Conservation (phyloP, 2,888 invertebrate genomes). For the Tetragonisca angustula region DNA sequence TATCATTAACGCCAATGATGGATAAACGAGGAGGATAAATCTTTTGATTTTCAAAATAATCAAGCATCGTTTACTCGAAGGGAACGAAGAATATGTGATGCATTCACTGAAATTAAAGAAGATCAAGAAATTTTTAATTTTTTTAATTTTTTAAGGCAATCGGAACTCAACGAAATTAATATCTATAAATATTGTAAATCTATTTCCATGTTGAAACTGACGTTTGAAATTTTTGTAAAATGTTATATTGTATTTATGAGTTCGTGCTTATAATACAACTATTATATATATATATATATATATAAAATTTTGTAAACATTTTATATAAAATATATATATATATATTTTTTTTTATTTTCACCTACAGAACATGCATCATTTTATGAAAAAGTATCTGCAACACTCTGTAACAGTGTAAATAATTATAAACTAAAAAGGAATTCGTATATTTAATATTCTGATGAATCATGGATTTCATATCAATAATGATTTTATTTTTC, state of each 20-base stretch:
- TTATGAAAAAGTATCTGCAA: neutral
- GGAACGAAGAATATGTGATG: neutral
- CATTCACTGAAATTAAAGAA: neutral
- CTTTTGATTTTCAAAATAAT: neutral
- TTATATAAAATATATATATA: too few relatives aligned
- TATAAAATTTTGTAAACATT: too few relatives aligned
- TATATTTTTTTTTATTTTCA: neutral
- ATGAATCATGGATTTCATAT: too few relatives aligned
- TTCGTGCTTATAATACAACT: neutral
- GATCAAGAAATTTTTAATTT: neutral
- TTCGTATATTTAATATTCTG: too few relatives aligned
- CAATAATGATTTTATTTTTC: too few relatives aligned
- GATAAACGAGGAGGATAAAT: neutral
- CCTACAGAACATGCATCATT: neutral
- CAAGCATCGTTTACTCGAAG: neutral
- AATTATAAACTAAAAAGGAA: too few relatives aligned
- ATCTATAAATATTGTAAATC: too few relatives aligned
- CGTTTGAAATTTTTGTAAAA: neutral
- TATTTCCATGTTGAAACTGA: too few relatives aligned
- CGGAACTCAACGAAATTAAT: too few relatives aligned
- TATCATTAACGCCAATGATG: neutral
- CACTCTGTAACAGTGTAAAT: neutral
- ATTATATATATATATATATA: neutral
- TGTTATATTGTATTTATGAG: neutral
- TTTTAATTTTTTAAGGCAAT: too few relatives aligned